These are phyloP conservation scores for Passer montanus DNA, from an alignment of 2,113 vertebrate species.

Conservation along the genomic window DNA sequence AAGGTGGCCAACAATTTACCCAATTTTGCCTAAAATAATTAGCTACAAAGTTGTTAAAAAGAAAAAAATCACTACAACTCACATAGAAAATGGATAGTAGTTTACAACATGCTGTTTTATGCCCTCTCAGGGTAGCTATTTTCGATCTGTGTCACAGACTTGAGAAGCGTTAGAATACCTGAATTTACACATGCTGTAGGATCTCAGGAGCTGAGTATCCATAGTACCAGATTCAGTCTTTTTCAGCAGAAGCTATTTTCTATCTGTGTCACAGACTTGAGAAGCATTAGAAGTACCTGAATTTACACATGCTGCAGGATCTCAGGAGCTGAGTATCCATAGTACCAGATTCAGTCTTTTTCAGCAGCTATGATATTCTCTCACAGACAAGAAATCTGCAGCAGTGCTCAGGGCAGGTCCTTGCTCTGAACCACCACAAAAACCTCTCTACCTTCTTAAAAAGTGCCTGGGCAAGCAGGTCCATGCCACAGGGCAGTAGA, in stretches of 20 bases:
- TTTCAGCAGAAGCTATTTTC: not conserved
- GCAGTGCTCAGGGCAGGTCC: not conserved
- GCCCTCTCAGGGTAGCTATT: not conserved
- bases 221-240: not conserved
- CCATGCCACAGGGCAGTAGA: rapidly evolving
- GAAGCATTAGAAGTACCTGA: not conserved
- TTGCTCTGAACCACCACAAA: not conserved
- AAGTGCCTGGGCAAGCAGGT: not conserved
- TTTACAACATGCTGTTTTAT: not conserved
- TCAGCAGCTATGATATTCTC: not conserved
- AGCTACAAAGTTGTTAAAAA: not conserved
- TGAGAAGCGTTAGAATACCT: not conserved
- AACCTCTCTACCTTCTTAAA: not conserved
- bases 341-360: not conserved
- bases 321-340: not conserved
- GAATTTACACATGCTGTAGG: not conserved
- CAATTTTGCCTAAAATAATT: not conserved
- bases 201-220: not conserved
- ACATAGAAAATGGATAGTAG: not conserved
- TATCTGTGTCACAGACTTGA: not conserved
- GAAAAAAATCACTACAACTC: not conserved
- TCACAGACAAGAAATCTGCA: not conserved
- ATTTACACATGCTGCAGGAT: not conserved
- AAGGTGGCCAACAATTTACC: not conserved
- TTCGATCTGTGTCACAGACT: not conserved